Percentiles rank a stretch among this genome's conserved stretches.
Evolutionary conservation across 2,888 invertebrate genomes (phyloP).

Genomic region (Pomacea canaliculata): DNA sequence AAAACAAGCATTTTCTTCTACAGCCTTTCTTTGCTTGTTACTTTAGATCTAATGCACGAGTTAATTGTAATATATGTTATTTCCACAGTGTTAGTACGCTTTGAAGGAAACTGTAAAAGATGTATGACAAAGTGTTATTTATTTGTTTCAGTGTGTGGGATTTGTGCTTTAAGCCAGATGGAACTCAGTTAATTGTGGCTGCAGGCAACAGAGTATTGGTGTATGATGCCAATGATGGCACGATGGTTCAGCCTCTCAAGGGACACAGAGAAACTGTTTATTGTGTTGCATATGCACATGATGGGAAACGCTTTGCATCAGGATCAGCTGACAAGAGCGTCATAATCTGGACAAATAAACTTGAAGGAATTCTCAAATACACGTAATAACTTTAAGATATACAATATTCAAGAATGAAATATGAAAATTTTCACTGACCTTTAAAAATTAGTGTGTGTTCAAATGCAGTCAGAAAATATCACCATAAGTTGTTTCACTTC

Average conservation of each 20-base stretch:
- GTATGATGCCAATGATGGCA: constrained; percentile 92
- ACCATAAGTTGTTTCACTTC: too few relatives aligned
- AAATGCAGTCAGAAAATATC: too few relatives aligned
- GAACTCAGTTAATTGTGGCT: constrained; percentile 91
- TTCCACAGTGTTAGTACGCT: too few relatives aligned
- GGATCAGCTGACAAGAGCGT: constrained; percentile 97
- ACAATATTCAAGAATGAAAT: background rate
- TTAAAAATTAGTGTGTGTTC: background rate
- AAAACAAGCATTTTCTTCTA: too few relatives aligned
- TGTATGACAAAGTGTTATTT: too few relatives aligned
- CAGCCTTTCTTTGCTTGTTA: too few relatives aligned
- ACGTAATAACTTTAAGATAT: constrained; percentile 77
- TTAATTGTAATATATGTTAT: too few relatives aligned
- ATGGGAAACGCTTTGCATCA: constrained; percentile 96
- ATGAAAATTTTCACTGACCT: background rate
- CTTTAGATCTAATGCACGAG: too few relatives aligned
- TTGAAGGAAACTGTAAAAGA: too few relatives aligned
- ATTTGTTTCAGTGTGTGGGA: constrained; percentile 84
- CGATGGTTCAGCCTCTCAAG: constrained; percentile 90
- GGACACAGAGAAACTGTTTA: constrained; percentile 96
- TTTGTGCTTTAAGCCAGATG: constrained; percentile 95
- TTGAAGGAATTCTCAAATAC: constrained; percentile 96
- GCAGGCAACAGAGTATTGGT: constrained; percentile 95
- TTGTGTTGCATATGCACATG: constrained; percentile 89
- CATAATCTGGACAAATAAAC: constrained; percentile 96